Conservation (phyloP, 2,888 invertebrate genomes). For the Iselma pallidipennis region DNA sequence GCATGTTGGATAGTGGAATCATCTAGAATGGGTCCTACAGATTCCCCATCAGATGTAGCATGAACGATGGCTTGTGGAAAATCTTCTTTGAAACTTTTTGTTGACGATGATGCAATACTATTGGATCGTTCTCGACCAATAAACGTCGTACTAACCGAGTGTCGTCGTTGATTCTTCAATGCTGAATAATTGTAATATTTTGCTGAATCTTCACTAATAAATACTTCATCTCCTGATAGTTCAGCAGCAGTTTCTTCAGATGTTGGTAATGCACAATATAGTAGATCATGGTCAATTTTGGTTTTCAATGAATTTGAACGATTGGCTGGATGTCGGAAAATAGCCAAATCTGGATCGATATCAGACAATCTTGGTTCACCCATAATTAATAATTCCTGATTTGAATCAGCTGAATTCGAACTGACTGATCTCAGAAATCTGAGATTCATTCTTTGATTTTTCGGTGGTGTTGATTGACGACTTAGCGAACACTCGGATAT, state of each 20-base stretch:
- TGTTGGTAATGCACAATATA: slow-evolving; percentile 47
- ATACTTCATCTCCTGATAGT: slow-evolving; percentile 60
- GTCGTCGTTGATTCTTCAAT: slow-evolving; percentile 60
- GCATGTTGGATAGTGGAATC: slow-evolving; percentile 53
- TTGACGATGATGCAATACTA: slow-evolving; percentile 44
- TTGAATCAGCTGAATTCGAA: slow-evolving; percentile 63
- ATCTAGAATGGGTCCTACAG: slow-evolving; percentile 41
- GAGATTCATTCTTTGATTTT: slow-evolving; percentile 26
- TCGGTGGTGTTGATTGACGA: slow-evolving; percentile 46
- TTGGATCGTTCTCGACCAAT: slow-evolving; percentile 56
- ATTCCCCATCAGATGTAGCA: slow-evolving; percentile 39
- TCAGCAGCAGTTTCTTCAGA: slow-evolving; percentile 47
- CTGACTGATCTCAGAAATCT: slow-evolving; percentile 64
- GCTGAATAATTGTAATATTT: slow-evolving; percentile 61
- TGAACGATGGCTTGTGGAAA: slow-evolving; percentile 45
- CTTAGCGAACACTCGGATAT: slow-evolving; percentile 39
- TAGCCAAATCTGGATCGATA: slow-evolving; percentile 62
- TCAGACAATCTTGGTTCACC: slow-evolving; percentile 74
- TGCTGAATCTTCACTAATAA: slow-evolving; percentile 59
- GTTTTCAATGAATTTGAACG: slow-evolving; percentile 46
- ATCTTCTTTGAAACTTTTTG: slow-evolving; percentile 50
- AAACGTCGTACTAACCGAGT: slow-evolving; percentile 72
- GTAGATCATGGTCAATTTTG: slow-evolving; percentile 36
- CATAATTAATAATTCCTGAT: slow-evolving; percentile 68
- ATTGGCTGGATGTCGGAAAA: slow-evolving; percentile 46